Evolutionary conservation across 2,797 vertebrate species (phyloP), one percentile per base, ranked within the genome.

Genomic region (Onychomys leucogaster): DNA sequence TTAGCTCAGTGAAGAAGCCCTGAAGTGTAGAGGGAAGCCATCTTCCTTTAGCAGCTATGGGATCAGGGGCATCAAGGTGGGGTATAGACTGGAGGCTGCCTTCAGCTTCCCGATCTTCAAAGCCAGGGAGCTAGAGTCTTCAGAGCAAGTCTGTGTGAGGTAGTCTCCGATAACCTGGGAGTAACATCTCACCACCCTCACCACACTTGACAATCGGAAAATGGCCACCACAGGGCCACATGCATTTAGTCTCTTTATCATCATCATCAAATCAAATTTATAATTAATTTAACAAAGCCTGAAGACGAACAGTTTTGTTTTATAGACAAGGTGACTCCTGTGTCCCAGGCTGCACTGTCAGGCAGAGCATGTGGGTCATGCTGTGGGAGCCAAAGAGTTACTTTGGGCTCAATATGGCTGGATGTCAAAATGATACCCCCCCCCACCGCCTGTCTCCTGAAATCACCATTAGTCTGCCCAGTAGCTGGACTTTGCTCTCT

Each of bases 351-450:
- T 1, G 6, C 14, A 3, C 2, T 11, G 1, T 76, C 77, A 32
- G 37, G 8, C 6, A 8, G 16, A 3, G 10, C 0, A 19, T 25
- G 23, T 69, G 3, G 52, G 43, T 3, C 8, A 11, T 0, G 0
- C 37, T 1, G 23, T 5, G 37, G 76, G 13, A 73, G 82, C 7
- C 3, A 7, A 25, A 21, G 32, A n/a, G 90, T 13, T 43, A 77
- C 10, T n/a, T n/a, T 6, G 12, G 63, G 86, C 43, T 29, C 32
- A 12, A 17, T 29, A 43, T 4, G 41, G 29, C 43, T 37, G 65
- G 34, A 37, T 57, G 46, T 89, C 73, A 57, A 27, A 63, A 17
- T 23, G 34, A n/a, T 1, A 6, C 17, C 2, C 29, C 9, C 9
- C n/a, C 59, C 77, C 49, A 11, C 49, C 71, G 0, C 1, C 3